A percentile compares a stretch with the other conserved stretches of the same genome.
phyloP scores from a whole-genome alignment of 2,113 vertebrate species.

The Microtus pennsylvanicus region DNA sequence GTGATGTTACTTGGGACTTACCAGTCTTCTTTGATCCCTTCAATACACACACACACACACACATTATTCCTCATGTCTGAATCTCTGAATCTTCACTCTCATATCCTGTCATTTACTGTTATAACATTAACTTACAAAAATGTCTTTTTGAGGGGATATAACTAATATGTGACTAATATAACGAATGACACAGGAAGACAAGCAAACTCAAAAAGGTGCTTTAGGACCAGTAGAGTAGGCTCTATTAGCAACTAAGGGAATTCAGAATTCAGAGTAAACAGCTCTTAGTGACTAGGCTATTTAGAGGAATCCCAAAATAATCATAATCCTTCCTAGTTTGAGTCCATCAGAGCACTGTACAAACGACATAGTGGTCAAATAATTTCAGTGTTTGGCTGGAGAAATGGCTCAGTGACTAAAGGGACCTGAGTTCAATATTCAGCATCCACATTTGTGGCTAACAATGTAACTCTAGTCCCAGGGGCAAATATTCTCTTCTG shows the following conservation, averaged over 20 bases:
- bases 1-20: not conserved
- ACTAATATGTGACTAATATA: not conserved
- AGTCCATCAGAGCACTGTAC: not conserved
- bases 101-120: not conserved
- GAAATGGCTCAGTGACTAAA: no score
- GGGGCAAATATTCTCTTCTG: not conserved
- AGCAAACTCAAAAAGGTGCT: slow-evolving; percentile 8
- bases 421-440: not conserved
- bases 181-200: slow-evolving; percentile 5
- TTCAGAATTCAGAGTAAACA: not conserved
- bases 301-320: not conserved
- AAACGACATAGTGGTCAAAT: slow-evolving; percentile 15
- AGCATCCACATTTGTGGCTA: not conserved
- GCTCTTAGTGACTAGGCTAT: not conserved
- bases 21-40: not conserved
- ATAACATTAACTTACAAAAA: not conserved
- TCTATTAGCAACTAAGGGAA: not conserved
- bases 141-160: not conserved
- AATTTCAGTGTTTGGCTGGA: not conserved
- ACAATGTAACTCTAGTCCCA: not conserved
- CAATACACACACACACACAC: not conserved
- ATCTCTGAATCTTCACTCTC: not conserved
- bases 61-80: not conserved
- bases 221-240: not conserved
- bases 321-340: not conserved